Conservation (phyloP, 2,113 vertebrate species). For the Petaurus breviceps region DNA sequence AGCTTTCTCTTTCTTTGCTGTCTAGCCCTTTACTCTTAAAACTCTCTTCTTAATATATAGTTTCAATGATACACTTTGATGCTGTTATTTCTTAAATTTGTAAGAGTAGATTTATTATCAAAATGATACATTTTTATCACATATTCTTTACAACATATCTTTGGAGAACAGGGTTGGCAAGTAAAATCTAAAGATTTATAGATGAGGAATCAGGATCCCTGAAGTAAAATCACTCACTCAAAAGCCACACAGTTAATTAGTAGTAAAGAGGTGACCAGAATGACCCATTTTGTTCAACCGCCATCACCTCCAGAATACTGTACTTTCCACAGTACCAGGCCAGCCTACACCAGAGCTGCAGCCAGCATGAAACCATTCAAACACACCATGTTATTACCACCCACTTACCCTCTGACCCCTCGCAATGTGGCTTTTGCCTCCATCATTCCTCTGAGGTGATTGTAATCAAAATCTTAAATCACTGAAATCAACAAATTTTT, state of each 20-base stretch:
- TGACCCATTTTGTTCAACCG: not conserved
- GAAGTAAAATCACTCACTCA: conserved; percentile 14
- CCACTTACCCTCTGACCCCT: not conserved
- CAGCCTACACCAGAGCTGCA: not conserved
- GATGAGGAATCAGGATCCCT: conserved; percentile 10
- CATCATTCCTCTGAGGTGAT: conserved; percentile 22
- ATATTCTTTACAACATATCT: conserved; percentile 34
- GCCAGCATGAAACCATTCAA: not conserved
- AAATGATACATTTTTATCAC: conserved; percentile 46
- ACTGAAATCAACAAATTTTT: not conserved
- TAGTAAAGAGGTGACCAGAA: conserved; percentile 6
- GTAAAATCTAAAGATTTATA: conserved; percentile 46
- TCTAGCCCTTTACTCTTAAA: not conserved
- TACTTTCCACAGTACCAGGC: not conserved
- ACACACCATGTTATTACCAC: not conserved
- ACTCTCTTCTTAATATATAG: not conserved
- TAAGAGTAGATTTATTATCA: not conserved
- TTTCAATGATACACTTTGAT: not conserved
- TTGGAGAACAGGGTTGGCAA: conserved; percentile 1
- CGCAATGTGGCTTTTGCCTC: not conserved
- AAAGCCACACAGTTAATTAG: not conserved
- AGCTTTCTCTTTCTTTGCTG: not conserved
- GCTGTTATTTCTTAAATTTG: not conserved
- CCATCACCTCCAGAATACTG: not conserved
- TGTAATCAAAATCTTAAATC: not conserved